A percentile compares a stretch with the other conserved stretches of the same genome.
These are phyloP conservation scores for Ernsta delagoae DNA, from an alignment of 2,888 invertebrate genomes.

Conservation along the genomic window DNA sequence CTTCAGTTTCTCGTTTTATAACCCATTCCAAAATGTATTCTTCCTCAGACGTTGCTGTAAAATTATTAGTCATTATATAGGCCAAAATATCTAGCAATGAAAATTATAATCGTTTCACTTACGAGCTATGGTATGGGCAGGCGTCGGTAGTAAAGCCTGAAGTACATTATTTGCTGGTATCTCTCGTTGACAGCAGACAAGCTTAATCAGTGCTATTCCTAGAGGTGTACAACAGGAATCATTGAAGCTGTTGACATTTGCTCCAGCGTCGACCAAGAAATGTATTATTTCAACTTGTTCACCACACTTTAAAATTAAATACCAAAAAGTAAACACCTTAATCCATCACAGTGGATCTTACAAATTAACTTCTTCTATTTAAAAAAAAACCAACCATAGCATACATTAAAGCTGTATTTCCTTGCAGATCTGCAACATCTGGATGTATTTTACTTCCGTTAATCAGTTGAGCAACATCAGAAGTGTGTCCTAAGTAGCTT, in stretches of 20 bases:
- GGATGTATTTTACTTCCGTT: constrained; percentile 70
- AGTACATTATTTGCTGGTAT: constrained; percentile 52
- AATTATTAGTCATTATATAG: not conserved
- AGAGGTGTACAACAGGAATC: constrained; percentile 84
- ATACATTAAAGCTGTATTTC: constrained; percentile 83
- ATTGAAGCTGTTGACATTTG: constrained; percentile 75
- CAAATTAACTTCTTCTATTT: too few relatives aligned
- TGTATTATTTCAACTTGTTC: constrained; percentile 63
- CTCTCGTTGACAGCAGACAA: constrained; percentile 56
- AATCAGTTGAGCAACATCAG: constrained; percentile 62
- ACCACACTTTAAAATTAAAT: constrained; percentile 53
- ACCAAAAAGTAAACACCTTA: not conserved
- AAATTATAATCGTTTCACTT: constrained; percentile 37
- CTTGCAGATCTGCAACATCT: constrained; percentile 78
- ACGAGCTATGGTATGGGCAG: constrained; percentile 45
- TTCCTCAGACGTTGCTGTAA: constrained; percentile 33
- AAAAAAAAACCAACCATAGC: constrained; percentile 74
- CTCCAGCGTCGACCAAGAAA: constrained; percentile 80
- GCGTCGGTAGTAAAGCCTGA: constrained; percentile 58
- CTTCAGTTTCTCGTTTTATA: constrained; percentile 48
- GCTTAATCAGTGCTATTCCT: constrained; percentile 68
- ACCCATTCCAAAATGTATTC: constrained; percentile 61
- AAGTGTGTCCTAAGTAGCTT: constrained; percentile 62
- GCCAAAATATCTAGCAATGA: not conserved
- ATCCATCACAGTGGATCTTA: too few relatives aligned